Evolutionary conservation across 1,140 invertebrate genomes (phyloP), one percentile per base, ranked within the genome.

Genomic region (Drosophila gunungcola): DNA sequence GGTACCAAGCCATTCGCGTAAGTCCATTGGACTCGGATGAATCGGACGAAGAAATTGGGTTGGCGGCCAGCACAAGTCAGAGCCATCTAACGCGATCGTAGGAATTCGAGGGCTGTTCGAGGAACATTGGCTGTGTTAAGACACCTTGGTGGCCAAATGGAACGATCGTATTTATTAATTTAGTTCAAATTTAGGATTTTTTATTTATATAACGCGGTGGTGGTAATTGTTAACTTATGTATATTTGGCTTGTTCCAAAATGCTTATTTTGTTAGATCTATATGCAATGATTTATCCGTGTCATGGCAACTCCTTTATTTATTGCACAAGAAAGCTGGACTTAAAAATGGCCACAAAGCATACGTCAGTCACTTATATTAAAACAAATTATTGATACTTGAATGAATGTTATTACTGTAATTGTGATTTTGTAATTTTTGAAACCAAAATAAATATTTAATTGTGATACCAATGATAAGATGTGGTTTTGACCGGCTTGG

Each of bases 1-100:
- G 98, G 98, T 98, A 98, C 93, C 97, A 98, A 92, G 97, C 97
- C 0, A 97, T 98, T 64, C 94, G 97, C 60, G 96, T 97, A 82
- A 96, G 96, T 64, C 96, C 96, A 1, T 92, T 95, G 42, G 96
- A 97, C 64, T 94, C 94, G 29, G 94, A 94, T 3, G 94, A 94
- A 57, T 94, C 94, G 34, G 91, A 92, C 38, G 91, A 92, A 56
- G 91, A 92, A 29, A 72, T 86, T 5, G 91, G 91, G 9, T 52
- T 92, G 12, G 65, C 90, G 5, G 63, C 90, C 12, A 91, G 53
- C 34, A 82, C 91, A 61, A 92, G 91, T 75, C 91, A 91, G 42
- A 92, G 56, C 54, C 80, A 83, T 41, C 54, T 91, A 43, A 78
- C 90, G 27, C 67, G 90, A 39, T 73, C 90, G 9, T 91, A 91